These are phyloP conservation scores for Anolis sagrei DNA, from an alignment of 2,113 vertebrate species.

Conservation along the genomic window DNA sequence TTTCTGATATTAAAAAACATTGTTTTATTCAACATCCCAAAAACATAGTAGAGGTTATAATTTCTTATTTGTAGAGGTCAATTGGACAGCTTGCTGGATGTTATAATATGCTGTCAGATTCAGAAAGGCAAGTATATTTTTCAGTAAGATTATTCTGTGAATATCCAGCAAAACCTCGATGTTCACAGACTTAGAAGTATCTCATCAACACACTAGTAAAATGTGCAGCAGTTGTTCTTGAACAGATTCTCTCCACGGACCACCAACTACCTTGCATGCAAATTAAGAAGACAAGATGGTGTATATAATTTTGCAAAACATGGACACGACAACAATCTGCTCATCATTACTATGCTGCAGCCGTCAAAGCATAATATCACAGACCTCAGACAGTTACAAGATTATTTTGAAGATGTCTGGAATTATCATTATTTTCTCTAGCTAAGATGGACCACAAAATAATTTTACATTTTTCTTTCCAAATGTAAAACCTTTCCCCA, in stretches of 20 bases:
- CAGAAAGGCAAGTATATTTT: background rate
- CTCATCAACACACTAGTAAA: constrained; percentile 29
- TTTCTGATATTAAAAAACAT: constrained; percentile 64
- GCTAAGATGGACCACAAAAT: background rate
- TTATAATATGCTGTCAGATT: constrained; percentile 15
- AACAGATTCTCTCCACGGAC: constrained; percentile 24
- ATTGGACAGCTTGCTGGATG: background rate
- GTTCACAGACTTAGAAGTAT: constrained; percentile 5
- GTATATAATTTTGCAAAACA: background rate
- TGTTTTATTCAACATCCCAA: constrained; percentile 37
- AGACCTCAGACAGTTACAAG: background rate
- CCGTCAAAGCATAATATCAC: background rate
- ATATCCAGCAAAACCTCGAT: constrained; percentile 24
- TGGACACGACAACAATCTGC: accelerated
- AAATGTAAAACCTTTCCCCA: no score
- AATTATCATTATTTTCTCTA: background rate
- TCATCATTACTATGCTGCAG: background rate
- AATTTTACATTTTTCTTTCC: background rate
- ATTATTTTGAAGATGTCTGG: background rate
- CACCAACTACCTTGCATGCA: background rate
- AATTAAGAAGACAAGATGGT: background rate
- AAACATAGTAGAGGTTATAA: accelerated
- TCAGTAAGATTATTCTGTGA: constrained; percentile 4
- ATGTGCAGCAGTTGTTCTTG: constrained; percentile 45
- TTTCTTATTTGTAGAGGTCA: constrained; percentile 15